Evolutionary conservation across 2,888 invertebrate genomes (phyloP).

Genomic region (Cinara cedri): DNA sequence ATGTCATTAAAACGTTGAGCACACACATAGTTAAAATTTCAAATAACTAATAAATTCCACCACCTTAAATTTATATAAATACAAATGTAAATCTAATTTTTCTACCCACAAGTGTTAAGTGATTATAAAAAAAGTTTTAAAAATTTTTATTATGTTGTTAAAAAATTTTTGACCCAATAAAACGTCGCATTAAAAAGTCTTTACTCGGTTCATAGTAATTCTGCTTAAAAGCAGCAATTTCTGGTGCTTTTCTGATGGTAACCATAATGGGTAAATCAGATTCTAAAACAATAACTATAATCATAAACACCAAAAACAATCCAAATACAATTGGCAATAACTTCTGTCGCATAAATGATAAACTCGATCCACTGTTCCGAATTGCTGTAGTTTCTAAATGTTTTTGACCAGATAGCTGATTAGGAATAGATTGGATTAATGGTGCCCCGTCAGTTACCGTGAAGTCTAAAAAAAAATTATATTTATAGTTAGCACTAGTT

Average conservation of each 20-base stretch:
- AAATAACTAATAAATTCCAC: constrained; percentile 21
- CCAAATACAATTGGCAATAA: constrained; percentile 80
- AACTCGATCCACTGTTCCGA: constrained; percentile 34
- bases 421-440: constrained; percentile 24
- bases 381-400: constrained; percentile 40
- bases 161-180: constrained; percentile 47
- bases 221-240: constrained; percentile 74
- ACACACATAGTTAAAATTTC: neutral
- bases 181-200: constrained; percentile 68
- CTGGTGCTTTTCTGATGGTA: constrained; percentile 75
- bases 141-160: neutral
- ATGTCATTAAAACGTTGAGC: constrained; percentile 42
- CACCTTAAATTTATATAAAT: constrained; percentile 9
- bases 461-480: constrained; percentile 26
- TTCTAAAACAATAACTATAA: constrained; percentile 77
- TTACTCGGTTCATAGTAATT: constrained; percentile 85
- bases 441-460: constrained; percentile 31
- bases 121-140: neutral
- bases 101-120: constrained; percentile 19
- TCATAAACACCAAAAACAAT: constrained; percentile 71
- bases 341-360: constrained; percentile 70
- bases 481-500: neutral
- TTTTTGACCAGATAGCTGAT: constrained; percentile 41
- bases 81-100: neutral
- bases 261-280: constrained; percentile 77